Base-by-base conservation (phyloP, 1,140 invertebrate species). In the Anastrepha ludens region DNA sequence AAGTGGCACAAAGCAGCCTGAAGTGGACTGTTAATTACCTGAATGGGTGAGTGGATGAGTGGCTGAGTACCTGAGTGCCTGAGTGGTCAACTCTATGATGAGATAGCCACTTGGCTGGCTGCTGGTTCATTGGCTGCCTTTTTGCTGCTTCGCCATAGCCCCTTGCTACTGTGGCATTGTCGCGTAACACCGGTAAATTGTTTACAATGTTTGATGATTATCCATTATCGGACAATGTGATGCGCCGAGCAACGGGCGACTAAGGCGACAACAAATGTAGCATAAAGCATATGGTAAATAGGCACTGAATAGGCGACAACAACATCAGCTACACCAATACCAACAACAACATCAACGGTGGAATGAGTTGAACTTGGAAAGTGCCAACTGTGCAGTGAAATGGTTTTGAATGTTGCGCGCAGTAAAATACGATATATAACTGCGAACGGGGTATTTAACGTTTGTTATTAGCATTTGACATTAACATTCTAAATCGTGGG, bases 21-120 rank as follows among this genome's bases (percentile, higher is more conserved):
- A 81, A 41, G 74, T 81, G 74, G 74, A 81, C 74, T 58, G 74
- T 81, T 81, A 81, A 81, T 81, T 81, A 81, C 44, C 1, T 81
- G 74, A 81, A 81, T 81, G 74, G 74, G 2, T 81, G 47, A 47
- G 70, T 44, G 70, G 44, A 20, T 74, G 70, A 44, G 65, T 6
- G 8, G 8, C 29, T 74, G 70, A 47, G 11, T 47, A 29, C 29
- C 29, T 29, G 29, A 29, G 70, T 44, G 74, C 17, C 47, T 50
- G 74, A 13, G 44, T 74, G 41, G 13, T 41, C 17, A 11, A 41
- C 65, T 50, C 41, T 50, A 29, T 20, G 74, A 4, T 81, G n/a
- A n/a, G 7, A 11, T 81, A 47, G 20, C 8, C 47, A 81, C 29
- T 81, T 55, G 74, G 7, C 17, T 74, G 39, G 67, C 39, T 7